Base-by-base conservation (phyloP, 2,888 invertebrate species). In the Odontocolon sp. region DNA sequence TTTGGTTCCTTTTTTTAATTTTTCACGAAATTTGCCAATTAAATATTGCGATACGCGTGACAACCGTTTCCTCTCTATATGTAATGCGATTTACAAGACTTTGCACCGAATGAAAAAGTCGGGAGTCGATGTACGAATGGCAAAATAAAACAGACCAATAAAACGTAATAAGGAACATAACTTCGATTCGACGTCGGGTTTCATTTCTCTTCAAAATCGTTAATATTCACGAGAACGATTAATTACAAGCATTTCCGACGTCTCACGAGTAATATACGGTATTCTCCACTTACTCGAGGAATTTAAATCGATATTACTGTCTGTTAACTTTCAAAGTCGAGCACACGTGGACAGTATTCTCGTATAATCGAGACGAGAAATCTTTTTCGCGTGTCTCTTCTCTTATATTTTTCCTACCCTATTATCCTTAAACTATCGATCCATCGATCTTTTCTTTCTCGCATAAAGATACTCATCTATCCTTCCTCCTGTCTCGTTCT, bases 361-460 rank as follows among this genome's bases (percentile, higher is more conserved):
- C 45, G 18, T 33, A 31, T 42, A 61, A 59, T 66, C 68, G 56
- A 16, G 36, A 52, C 16, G 66, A 59, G 50, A 68, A 64, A 64
- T 73, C 50, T 47, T 14, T 68, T 64, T 59, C 38, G 28, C 45
- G 28, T 26, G 40, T 45, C 36, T 50, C 8, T 73, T 77, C 36
- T 69, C 57, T 42, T 50, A 45, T 70, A 70, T 77, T 77, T 77
- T 69, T 61, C 57, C 36, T 68, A 42, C 52, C 64, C 76, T 69
- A 72, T 72, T 79, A 74, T 67, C 45, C 73, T 56, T 42, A 42
- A 71, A 74, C 56, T 72, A 67, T 76, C 69, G 63, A 64, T 67
- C 61, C 72, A 71, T 67, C 66, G 72, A 69, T 78, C 70, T 74
- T 77, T 66, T 75, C 74, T 78, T 72, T 57, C 71, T 66, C 71